A percentile compares a stretch with the other conserved stretches of the same genome.
These are phyloP conservation scores for Corythaixoides concolor DNA, from an alignment of 2,113 vertebrate genomes.

Conservation along the genomic window DNA sequence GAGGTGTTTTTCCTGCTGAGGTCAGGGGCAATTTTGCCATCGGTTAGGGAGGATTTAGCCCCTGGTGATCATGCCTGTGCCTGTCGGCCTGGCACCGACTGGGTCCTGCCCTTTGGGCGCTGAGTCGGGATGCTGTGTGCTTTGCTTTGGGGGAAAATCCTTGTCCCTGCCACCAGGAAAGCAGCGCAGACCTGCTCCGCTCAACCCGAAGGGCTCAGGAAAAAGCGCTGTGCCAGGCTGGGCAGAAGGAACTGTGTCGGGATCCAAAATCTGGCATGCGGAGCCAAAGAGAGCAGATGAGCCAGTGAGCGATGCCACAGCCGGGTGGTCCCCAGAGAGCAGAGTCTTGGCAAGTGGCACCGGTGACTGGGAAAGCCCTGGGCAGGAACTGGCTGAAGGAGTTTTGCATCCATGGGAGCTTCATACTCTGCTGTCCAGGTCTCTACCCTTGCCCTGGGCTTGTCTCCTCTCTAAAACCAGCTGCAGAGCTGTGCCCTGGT, in stretches of 20 bases:
- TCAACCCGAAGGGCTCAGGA: fast-evolving
- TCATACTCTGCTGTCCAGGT: not conserved
- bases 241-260: not conserved
- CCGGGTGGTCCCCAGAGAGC: fast-evolving
- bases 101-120: not conserved
- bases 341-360: not conserved
- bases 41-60: not conserved
- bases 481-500: not conserved
- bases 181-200: fast-evolving
- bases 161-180: no score
- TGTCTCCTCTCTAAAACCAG: not conserved
- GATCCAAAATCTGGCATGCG: fast-evolving
- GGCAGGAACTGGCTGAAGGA: not conserved
- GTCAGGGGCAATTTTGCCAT: fast-evolving
- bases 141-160: not conserved
- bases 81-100: fast-evolving
- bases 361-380: fast-evolving
- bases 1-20: fast-evolving
- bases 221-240: not conserved
- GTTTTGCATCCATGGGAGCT: not conserved
- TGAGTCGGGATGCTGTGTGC: not conserved
- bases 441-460: not conserved
- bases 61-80: not conserved
- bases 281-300: not conserved
- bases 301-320: fast-evolving